phyloP scores from a whole-genome alignment of 2,888 invertebrate genomes.

The Anorthoa munda region DNA sequence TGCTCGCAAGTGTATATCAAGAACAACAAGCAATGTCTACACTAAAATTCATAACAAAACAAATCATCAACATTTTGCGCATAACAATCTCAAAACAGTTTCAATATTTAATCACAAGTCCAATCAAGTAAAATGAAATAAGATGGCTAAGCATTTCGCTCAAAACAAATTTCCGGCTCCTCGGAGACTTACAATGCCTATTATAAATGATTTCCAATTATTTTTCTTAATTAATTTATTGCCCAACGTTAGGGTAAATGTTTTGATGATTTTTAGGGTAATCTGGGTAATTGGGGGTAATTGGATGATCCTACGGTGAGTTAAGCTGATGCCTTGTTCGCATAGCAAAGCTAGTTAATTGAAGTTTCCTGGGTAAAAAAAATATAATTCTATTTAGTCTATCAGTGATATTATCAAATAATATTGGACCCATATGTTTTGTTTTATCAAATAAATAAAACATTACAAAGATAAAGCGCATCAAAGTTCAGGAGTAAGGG shows the following conservation, averaged over 20 bases:
- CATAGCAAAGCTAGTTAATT: neutral
- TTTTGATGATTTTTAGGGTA: constrained; percentile 24
- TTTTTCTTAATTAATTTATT: constrained; percentile 27
- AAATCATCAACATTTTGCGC: neutral
- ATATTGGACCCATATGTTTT: too few species aligned
- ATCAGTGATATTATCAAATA: too few species aligned
- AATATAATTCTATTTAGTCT: too few species aligned
- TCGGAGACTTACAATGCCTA: constrained; percentile 7
- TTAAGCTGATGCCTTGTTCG: neutral
- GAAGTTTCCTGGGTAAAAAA: too few species aligned
- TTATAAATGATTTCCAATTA: constrained; percentile 51
- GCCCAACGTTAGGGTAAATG: constrained; percentile 31
- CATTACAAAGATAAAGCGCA: too few species aligned
- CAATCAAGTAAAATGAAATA: constrained; percentile 39
- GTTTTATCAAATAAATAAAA: too few species aligned
- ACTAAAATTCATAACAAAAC: neutral
- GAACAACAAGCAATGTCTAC: neutral
- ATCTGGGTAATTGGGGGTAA: constrained; percentile 11
- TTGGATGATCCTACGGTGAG: neutral
- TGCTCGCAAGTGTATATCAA: neutral
- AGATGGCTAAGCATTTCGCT: constrained; percentile 14
- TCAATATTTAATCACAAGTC: constrained; percentile 28
- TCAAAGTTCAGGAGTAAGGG: too few species aligned
- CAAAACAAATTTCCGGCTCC: constrained; percentile 40
- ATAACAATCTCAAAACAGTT: constrained; percentile 20